A percentile compares a stretch with the other conserved stretches of the same genome.
Conservation (phyloP, 1,140 invertebrate genomes). For the Diorhabda carinulata region DNA sequence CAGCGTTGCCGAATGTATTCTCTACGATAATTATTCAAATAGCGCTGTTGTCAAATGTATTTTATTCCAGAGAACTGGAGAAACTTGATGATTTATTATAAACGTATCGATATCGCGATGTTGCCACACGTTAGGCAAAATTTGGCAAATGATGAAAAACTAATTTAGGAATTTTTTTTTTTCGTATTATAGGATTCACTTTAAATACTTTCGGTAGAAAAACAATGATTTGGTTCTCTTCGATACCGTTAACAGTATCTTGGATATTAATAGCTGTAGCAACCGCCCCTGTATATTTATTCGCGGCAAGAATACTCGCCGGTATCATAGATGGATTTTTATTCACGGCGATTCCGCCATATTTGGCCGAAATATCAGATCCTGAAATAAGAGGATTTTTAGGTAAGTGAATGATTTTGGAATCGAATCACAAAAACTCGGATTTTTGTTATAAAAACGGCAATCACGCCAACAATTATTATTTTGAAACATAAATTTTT, state of each 20-base stretch:
- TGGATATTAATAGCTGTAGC: conserved; percentile 63
- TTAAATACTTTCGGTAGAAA: conserved; percentile 61
- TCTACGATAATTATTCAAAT: too few species aligned
- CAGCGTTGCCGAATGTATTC: too few species aligned
- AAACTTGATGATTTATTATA: too few species aligned
- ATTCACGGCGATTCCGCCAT: conserved; percentile 62
- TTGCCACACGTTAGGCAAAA: too few species aligned
- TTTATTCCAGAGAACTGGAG: too few species aligned
- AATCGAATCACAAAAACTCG: too few species aligned
- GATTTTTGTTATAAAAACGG: too few species aligned
- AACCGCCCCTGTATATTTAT: conserved; percentile 52
- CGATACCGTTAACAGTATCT: conserved; percentile 59
- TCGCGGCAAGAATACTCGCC: conserved; percentile 51
- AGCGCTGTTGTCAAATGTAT: too few species aligned
- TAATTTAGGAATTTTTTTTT: not conserved
- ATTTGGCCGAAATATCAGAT: conserved; percentile 64
- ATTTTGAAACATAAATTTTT: too few species aligned
- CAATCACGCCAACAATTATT: too few species aligned
- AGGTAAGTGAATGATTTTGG: conserved; percentile 6
- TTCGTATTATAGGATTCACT: conserved; percentile 38
- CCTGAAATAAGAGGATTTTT: conserved; percentile 60
- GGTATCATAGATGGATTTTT: conserved; percentile 65
- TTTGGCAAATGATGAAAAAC: too few species aligned
- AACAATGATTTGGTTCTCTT: conserved; percentile 58
- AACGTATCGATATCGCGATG: too few species aligned